These are phyloP conservation scores for Ceuthmochares aereus DNA, from an alignment of 2,113 vertebrate species.

Conservation along the genomic window DNA sequence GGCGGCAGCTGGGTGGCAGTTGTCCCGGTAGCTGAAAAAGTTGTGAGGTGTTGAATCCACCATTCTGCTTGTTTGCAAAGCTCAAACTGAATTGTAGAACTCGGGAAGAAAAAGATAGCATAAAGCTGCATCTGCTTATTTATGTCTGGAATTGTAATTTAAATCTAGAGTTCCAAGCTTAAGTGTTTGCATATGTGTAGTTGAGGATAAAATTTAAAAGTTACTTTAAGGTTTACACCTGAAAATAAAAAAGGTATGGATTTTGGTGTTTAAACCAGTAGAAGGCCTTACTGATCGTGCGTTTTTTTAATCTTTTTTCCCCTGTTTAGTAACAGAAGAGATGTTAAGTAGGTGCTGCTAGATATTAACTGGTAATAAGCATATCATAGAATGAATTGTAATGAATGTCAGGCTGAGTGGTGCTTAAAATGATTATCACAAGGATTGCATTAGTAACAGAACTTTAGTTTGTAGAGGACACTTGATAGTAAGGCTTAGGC, in stretches of 20 bases:
- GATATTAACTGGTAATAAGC: no score
- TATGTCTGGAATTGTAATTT: accelerated
- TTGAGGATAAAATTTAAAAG: not conserved
- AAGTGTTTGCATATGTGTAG: accelerated
- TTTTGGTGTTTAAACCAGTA: not conserved
- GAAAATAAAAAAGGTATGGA: accelerated
- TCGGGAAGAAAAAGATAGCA: accelerated
- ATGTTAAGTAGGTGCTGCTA: no score
- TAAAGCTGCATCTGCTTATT: accelerated
- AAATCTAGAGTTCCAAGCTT: not conserved
- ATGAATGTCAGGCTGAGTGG: accelerated
- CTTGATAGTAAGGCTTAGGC: not conserved
- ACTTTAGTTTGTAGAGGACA: not conserved
- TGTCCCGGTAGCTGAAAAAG: accelerated
- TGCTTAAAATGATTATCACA: accelerated
- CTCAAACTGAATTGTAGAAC: accelerated
- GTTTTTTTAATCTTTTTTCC: accelerated
- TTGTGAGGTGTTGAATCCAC: accelerated
- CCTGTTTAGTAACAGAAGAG: accelerated
- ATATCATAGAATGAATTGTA: accelerated
- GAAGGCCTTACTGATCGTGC: accelerated
- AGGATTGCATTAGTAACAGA: not conserved
- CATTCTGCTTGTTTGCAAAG: accelerated
- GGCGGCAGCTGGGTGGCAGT: not conserved
- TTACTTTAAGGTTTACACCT: no score